Evolutionary conservation across 2,888 invertebrate genomes (phyloP).

Genomic region (Subacronicta megacephala): DNA sequence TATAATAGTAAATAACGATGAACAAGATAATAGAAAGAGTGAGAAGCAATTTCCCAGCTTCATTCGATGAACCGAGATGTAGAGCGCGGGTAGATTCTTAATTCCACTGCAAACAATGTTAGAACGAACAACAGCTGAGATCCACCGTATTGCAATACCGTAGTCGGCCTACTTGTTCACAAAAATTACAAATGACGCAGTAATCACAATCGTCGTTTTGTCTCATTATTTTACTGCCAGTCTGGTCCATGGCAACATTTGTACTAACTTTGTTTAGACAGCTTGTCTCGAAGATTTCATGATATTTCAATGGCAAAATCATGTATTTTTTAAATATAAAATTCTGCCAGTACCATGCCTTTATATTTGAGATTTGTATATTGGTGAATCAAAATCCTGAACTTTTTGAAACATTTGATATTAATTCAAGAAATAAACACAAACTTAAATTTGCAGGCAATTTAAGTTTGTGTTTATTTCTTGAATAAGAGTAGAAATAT

Average conservation of each 20-base stretch:
- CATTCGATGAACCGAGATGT: constrained; percentile 76
- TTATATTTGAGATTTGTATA: no score
- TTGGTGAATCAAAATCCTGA: no score
- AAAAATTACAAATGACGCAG: constrained; percentile 58
- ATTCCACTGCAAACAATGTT: constrained; percentile 73
- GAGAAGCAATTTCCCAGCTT: constrained; percentile 82
- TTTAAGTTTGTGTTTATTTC: no score
- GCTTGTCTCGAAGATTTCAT: constrained; percentile 5
- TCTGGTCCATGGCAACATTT: constrained; percentile 34
- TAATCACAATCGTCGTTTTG: constrained; percentile 23
- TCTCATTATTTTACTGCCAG: constrained; percentile 38
- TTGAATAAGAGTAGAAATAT: no score
- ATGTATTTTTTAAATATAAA: no score
- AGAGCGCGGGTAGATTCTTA: constrained; percentile 76
- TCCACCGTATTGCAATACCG: constrained; percentile 68
- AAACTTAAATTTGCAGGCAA: no score
- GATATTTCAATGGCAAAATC: not conserved
- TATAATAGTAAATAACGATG: constrained; percentile 66
- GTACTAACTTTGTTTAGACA: no score
- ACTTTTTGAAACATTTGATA: no score
- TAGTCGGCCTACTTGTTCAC: constrained; percentile 73
- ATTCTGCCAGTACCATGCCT: no score
- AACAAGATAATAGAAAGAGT: constrained; percentile 75
- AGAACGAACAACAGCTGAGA: constrained; percentile 53
- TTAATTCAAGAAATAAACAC: no score